Evolutionary conservation across 1,140 invertebrate genomes (phyloP).

Genomic region (Platyscapa corneri): DNA sequence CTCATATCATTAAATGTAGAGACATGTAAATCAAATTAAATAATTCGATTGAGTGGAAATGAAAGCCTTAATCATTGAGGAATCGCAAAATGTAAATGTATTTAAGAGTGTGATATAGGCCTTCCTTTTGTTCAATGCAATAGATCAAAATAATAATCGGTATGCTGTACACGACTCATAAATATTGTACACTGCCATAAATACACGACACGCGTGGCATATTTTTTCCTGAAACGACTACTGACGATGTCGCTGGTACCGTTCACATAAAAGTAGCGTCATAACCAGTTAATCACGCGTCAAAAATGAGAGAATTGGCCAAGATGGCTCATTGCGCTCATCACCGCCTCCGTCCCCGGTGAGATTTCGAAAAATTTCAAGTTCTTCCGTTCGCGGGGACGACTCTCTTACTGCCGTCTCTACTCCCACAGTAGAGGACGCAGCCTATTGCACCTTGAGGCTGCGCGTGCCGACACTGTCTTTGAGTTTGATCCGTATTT

Average conservation of each 20-base stretch:
- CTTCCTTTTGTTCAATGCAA: neutral
- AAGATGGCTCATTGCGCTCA: neutral
- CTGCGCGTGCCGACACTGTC: neutral
- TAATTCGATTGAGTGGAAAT: neutral
- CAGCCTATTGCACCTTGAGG: neutral
- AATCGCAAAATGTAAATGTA: neutral
- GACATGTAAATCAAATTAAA: too few relatives aligned
- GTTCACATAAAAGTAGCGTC: neutral
- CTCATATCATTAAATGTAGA: too few relatives aligned
- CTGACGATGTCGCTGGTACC: too few relatives aligned
- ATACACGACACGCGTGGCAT: neutral
- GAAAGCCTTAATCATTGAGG: neutral
- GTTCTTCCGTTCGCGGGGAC: neutral
- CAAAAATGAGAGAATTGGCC: slow-evolving; percentile 22
- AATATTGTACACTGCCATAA: neutral
- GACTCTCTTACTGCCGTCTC: neutral
- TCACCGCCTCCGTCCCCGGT: neutral
- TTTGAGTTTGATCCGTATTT: neutral
- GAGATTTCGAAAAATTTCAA: neutral
- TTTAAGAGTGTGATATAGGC: neutral
- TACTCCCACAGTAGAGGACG: neutral
- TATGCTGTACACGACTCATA: neutral
- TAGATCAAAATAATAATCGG: neutral
- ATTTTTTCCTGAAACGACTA: neutral
- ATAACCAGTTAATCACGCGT: slow-evolving; percentile 18